Conservation (phyloP, 2,113 vertebrate genomes). For the Anser brachyrhynchus region DNA sequence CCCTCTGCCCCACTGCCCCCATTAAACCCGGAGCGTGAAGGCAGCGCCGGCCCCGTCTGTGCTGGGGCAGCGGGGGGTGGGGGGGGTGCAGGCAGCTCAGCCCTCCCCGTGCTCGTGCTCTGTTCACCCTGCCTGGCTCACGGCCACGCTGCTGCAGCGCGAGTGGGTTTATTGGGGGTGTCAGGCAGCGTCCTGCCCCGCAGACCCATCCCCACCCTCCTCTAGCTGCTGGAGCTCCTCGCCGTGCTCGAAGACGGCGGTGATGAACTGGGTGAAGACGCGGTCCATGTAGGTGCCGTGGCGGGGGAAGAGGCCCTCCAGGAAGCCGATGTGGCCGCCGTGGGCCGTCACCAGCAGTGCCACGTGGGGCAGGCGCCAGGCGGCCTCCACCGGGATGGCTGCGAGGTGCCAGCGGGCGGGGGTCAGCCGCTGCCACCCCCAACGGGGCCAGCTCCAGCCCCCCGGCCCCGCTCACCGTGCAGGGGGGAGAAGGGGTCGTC, state of each 20-base stretch:
- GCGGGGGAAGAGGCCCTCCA: slow-evolving; percentile 81
- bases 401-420: background rate
- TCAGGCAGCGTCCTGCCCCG: background rate
- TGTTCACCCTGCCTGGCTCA: too few species aligned
- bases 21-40: slow-evolving; percentile 51
- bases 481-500: slow-evolving; percentile 86
- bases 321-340: slow-evolving; percentile 86
- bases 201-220: background rate
- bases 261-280: slow-evolving; percentile 76
- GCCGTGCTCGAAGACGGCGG: slow-evolving; percentile 74
- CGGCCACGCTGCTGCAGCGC: background rate
- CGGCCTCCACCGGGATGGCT: slow-evolving; percentile 78
- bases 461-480: slow-evolving; percentile 58
- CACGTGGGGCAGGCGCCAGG: slow-evolving; percentile 66
- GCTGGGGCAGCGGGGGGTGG: background rate
- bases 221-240: slow-evolving; percentile 46
- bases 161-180: background rate
- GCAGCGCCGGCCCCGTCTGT: accelerated
- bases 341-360: slow-evolving; percentile 80
- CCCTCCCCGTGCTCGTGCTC: background rate
- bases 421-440: background rate
- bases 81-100: too few species aligned
- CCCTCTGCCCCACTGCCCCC: background rate
- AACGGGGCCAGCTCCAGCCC: background rate
- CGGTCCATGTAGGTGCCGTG: slow-evolving; percentile 79